Evolutionary conservation across 2,888 invertebrate species (phyloP).

Genomic region (Ligdia adustata): DNA sequence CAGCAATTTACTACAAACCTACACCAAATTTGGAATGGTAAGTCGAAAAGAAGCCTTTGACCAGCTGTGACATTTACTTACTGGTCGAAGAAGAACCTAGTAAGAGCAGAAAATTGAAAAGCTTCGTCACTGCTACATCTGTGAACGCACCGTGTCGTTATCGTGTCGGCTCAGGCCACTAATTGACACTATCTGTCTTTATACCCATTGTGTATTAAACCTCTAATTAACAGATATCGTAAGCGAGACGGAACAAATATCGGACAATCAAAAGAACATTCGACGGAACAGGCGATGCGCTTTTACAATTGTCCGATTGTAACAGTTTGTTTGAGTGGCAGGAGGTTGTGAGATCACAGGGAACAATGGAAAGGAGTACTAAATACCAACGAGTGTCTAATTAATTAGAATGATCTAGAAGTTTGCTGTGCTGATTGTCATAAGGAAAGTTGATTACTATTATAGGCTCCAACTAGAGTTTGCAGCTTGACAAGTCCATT

Average conservation of each 20-base stretch:
- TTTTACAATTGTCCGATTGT: slow-evolving; percentile 37
- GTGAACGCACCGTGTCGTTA: slow-evolving; percentile 14
- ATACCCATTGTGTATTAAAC: slow-evolving; percentile 60
- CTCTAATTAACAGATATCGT: slow-evolving; percentile 68
- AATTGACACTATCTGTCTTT: slow-evolving; percentile 73
- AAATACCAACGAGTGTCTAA: background rate
- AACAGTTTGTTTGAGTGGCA: slow-evolving; percentile 13
- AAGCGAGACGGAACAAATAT: slow-evolving; percentile 49
- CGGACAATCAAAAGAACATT: slow-evolving; percentile 59
- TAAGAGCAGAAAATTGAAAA: no score
- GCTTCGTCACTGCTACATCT: slow-evolving; percentile 9
- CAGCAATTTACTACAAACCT: no score
- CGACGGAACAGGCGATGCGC: slow-evolving; percentile 38
- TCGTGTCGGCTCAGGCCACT: slow-evolving; percentile 41
- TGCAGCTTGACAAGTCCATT: no score
- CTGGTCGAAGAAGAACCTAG: no score
- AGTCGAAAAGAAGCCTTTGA: no score
- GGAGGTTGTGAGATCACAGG: slow-evolving; percentile 9
- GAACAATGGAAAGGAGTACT: slow-evolving; percentile 2
- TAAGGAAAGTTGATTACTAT: no score
- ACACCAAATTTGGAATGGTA: no score
- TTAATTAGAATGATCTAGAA: no score
- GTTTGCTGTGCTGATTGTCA: no score
- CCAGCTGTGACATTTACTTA: no score
- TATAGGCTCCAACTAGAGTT: no score